Percentiles rank a stretch among this genome's conserved stretches.
Evolutionary conservation across 2,797 vertebrate species (phyloP).

Genomic region (Orientallactaga sibirica): DNA sequence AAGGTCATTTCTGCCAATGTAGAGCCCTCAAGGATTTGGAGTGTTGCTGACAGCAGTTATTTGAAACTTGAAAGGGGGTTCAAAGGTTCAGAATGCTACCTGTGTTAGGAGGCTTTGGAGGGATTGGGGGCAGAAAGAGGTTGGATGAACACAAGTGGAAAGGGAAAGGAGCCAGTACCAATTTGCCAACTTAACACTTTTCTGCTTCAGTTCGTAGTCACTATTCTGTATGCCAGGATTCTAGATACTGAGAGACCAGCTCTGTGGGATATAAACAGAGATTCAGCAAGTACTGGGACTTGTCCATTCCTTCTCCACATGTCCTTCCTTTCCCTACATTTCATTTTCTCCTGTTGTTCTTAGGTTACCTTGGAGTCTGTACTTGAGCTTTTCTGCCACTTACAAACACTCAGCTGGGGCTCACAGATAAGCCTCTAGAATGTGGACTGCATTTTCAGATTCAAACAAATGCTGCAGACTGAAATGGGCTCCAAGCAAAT

Average conservation of each 20-base stretch:
- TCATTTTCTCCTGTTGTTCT: constrained; percentile 51
- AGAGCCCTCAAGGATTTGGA: not conserved
- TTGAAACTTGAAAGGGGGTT: constrained; percentile 2
- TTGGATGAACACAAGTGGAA: not conserved
- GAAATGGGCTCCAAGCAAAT: constrained; percentile 42
- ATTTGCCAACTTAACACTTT: constrained; percentile 13
- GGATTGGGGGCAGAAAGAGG: not conserved
- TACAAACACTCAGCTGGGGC: not conserved
- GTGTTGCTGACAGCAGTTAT: not conserved
- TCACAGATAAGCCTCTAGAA: constrained; percentile 38
- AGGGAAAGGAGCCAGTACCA: not conserved
- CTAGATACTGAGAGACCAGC: not conserved
- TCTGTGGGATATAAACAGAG: not conserved
- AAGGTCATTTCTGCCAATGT: constrained; percentile 1
- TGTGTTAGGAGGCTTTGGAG: not conserved
- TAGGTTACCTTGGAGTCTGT: constrained; percentile 26
- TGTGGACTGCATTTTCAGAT: constrained; percentile 51
- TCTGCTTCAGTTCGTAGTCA: not conserved
- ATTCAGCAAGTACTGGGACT: constrained; percentile 18
- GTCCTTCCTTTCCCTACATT: not conserved
- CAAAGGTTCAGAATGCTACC: not conserved
- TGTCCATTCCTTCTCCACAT: constrained; percentile 30
- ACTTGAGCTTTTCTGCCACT: constrained; percentile 51
- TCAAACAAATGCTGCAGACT: constrained; percentile 21
- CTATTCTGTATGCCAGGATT: constrained; percentile 30